A percentile compares a stretch with the other conserved stretches of the same genome.
phyloP scores from a whole-genome alignment of 2,797 vertebrate species.

The Pipistrellus nathusii region DNA sequence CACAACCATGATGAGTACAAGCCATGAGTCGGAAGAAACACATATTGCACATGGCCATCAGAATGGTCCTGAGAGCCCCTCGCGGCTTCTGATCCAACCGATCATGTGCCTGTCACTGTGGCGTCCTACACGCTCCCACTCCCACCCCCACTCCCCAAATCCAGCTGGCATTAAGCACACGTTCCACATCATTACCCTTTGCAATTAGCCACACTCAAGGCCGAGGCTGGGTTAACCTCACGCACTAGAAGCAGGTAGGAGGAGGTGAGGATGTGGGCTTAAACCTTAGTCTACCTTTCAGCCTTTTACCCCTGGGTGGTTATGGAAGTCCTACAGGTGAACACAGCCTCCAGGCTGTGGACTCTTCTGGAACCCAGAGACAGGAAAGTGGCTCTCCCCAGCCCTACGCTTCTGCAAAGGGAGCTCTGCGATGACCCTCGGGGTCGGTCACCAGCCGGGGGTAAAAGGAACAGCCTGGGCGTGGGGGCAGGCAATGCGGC shows the following conservation, averaged over 20 bases:
- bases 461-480: background rate
- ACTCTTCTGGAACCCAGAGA: background rate
- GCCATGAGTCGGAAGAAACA: slow-evolving; percentile 62
- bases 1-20: background rate
- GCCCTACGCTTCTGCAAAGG: background rate
- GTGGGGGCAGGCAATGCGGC: slow-evolving; percentile 32
- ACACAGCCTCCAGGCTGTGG: background rate
- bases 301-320: background rate
- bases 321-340: background rate
- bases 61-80: slow-evolving; percentile 80
- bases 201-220: background rate
- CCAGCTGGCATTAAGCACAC: background rate
- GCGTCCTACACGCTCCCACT: rapidly evolving
- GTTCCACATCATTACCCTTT: background rate
- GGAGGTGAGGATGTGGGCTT: background rate
- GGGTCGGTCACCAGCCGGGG: background rate
- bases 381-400: background rate
- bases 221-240: background rate
- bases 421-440: background rate
- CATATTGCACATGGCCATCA: slow-evolving; percentile 85
- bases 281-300: slow-evolving; percentile 21
- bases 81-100: slow-evolving; percentile 4
- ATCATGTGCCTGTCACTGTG: background rate
- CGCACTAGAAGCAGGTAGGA: background rate
- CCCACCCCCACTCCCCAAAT: background rate